Evolutionary conservation across 2,888 invertebrate genomes (phyloP).

Genomic region (Camptogramma bilineatum): DNA sequence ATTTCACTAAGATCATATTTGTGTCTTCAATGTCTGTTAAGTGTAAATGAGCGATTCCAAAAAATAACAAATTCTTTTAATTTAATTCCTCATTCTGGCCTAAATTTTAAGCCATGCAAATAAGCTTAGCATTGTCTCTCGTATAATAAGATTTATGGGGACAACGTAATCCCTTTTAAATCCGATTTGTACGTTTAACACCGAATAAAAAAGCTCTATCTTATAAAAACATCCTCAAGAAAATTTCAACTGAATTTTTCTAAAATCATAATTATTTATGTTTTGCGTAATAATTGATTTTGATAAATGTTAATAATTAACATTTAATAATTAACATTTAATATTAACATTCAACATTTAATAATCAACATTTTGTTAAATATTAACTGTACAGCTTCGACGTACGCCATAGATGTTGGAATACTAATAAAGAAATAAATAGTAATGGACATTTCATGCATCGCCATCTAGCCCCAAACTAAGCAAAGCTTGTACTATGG

Average conservation of each 20-base stretch:
- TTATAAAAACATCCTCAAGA: slow-evolving; percentile 48
- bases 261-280: not conserved
- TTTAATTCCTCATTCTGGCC: slow-evolving; percentile 46
- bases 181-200: slow-evolving; percentile 66
- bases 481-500: too few relatives aligned
- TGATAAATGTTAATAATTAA: too few relatives aligned
- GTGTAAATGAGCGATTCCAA: not conserved
- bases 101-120: slow-evolving; percentile 56
- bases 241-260: slow-evolving; percentile 38
- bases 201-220: slow-evolving; percentile 55
- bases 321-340: too few relatives aligned
- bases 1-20: too few relatives aligned
- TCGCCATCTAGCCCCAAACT: too few relatives aligned
- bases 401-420: too few relatives aligned
- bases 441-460: too few relatives aligned
- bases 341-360: too few relatives aligned
- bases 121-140: slow-evolving; percentile 52
- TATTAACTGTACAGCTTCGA: too few relatives aligned
- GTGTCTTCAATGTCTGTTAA: too few relatives aligned
- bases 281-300: not conserved
- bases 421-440: too few relatives aligned
- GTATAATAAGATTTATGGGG: slow-evolving; percentile 65
- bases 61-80: slow-evolving; percentile 37
- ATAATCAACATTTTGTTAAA: too few relatives aligned
- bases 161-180: slow-evolving; percentile 64